Base-by-base conservation (phyloP, 1,140 invertebrate species). In the Stratiolaelaps scimitus region DNA sequence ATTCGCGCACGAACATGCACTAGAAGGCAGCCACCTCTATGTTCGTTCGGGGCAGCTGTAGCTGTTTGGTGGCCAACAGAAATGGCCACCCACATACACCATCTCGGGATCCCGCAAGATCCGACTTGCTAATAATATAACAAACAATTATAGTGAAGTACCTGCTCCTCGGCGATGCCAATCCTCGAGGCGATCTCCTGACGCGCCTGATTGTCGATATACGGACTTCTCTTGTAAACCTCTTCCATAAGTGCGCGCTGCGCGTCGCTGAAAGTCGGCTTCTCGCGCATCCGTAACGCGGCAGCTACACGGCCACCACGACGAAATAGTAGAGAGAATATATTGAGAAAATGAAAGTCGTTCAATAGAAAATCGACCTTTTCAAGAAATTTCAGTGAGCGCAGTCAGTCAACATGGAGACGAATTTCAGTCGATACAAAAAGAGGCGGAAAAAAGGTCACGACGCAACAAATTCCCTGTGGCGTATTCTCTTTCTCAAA, bases 181-280 rank as follows among this genome's bases (percentile, higher is more conserved):
- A 60, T 60, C 15, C 53, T 60, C 15, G 34, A 60, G 20, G 53
- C 53, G 53, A 60, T 60, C 26, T 60, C 53, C 15, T 26, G 26
- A 17, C 53, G 26, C 53, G 53, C 53, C 34, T 60, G 53, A 26
- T 60, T 26, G 34, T 60, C 53, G 23, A 60, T 60, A 26, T 60
- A 60, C 4, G 53, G 53, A 26, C 26, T 60, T 60, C 53, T 26
- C 26, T 23, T 15, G 23, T 60, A 60, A 2, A 60, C 53, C 26
- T 60, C 53, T 60, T 60, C 53, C 53, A 60, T 60, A 26, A 60
- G 53, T 19, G 53, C 53, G 15, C 53, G 53, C 53, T 60, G 53
- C 2, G 53, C 17, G 4, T 60, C 53, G 26, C 26, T 60, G 53
- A 60, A 60, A 17, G 53, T 60, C 26, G 53, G 53, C 23, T 60